Evolutionary conservation across 2,113 vertebrate genomes (phyloP).

Genomic region (Pyxicephalus adspersus): DNA sequence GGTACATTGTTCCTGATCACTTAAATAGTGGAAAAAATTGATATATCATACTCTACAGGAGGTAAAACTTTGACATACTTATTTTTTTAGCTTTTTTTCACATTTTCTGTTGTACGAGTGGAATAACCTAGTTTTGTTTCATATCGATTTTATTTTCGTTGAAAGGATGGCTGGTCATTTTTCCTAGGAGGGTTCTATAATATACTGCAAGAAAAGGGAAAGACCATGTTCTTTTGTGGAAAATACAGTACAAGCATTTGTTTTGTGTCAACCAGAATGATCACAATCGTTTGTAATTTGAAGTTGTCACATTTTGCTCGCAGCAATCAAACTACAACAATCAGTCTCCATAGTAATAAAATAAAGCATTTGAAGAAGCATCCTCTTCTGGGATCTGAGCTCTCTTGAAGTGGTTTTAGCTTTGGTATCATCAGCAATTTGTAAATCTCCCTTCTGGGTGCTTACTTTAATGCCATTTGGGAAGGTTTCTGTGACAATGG

Average conservation of each 20-base stretch:
- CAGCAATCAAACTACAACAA: conserved; percentile 76
- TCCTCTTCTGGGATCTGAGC: conserved; percentile 74
- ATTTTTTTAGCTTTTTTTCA: conserved; percentile 67
- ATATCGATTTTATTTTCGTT: conserved; percentile 67
- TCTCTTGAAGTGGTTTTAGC: conserved; percentile 74
- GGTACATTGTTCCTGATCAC: conserved; percentile 60
- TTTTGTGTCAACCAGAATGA: conserved; percentile 74
- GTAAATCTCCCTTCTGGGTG: conserved; percentile 76
- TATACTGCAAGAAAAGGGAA: conserved; percentile 75
- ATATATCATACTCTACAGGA: conserved; percentile 76
- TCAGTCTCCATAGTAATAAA: conserved; percentile 74
- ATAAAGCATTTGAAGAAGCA: conserved; percentile 71
- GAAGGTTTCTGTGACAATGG: conserved; percentile 72
- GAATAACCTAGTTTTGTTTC: conserved; percentile 72
- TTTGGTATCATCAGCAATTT: conserved; percentile 74
- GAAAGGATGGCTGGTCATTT: conserved; percentile 76
- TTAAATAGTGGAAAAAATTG: conserved; percentile 61
- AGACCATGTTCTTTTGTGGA: conserved; percentile 75
- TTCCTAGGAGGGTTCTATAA: conserved; percentile 74
- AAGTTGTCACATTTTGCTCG: conserved; percentile 76
- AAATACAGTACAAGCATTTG: conserved; percentile 78
- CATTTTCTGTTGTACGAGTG: conserved; percentile 64
- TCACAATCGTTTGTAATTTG: conserved; percentile 77
- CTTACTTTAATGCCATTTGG: conserved; percentile 72
- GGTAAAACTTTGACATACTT: conserved; percentile 71